Percentiles rank a stretch among this genome's conserved stretches.
These are phyloP conservation scores for Prosopocoilus inquinatus DNA, from an alignment of 2,888 invertebrate genomes.

Conservation along the genomic window DNA sequence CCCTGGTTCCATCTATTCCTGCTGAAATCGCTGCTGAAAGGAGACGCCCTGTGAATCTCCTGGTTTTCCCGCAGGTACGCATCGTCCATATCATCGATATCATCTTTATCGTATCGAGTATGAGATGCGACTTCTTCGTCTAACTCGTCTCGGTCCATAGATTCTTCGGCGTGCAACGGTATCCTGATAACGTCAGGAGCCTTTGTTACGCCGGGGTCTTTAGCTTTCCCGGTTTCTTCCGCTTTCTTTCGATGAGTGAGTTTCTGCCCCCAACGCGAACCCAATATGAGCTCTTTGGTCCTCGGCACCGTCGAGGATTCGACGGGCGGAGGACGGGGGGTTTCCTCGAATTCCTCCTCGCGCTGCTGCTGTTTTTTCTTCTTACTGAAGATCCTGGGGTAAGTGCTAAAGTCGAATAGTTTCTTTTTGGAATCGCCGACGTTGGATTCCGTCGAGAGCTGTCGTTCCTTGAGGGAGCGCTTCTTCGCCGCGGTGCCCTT, in stretches of 20 bases:
- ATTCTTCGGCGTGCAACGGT: conserved; percentile 45
- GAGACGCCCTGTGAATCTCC: conserved; percentile 51
- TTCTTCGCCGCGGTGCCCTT: conserved; percentile 45
- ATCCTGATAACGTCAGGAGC: conserved; percentile 38
- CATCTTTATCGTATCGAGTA: conserved; percentile 44
- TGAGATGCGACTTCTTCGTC: conserved; percentile 34
- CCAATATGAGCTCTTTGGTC: conserved; percentile 48
- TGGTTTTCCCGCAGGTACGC: conserved; percentile 58
- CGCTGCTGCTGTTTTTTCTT: conserved; percentile 51
- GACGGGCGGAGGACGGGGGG: conserved; percentile 58
- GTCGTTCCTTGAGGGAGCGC: conserved; percentile 44
- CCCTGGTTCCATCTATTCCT: conserved; percentile 47
- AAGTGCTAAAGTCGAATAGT: conserved; percentile 73
- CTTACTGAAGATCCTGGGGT: conserved; percentile 66
- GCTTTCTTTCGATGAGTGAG: conserved; percentile 40
- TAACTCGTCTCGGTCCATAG: conserved; percentile 42
- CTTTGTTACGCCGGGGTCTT: conserved; percentile 23
- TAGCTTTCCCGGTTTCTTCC: conserved; percentile 29
- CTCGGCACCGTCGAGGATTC: conserved; percentile 67
- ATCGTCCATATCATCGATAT: conserved; percentile 50
- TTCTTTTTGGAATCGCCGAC: conserved; percentile 58
- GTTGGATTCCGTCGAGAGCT: conserved; percentile 54
- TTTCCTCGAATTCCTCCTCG: conserved; percentile 43
- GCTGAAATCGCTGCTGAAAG: conserved; percentile 38
- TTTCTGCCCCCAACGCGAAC: conserved; percentile 53